These are phyloP conservation scores for Tenrec ecaudatus DNA, from an alignment of 2,113 vertebrate genomes.

Conservation along the genomic window DNA sequence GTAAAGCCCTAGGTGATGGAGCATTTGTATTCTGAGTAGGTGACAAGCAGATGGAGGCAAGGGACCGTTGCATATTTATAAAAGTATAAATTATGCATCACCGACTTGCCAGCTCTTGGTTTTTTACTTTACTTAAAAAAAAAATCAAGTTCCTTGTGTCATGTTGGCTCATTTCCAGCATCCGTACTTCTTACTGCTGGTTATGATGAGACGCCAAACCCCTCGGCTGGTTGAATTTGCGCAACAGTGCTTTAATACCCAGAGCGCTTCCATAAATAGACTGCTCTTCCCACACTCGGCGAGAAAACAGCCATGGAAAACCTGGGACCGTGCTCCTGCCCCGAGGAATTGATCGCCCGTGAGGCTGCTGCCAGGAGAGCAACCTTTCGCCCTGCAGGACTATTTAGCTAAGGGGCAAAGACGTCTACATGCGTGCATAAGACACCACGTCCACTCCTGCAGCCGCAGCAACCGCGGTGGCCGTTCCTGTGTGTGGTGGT, in stretches of 20 bases:
- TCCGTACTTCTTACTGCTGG: constrained; percentile 80
- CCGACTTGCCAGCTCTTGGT: constrained; percentile 71
- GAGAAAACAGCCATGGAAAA: constrained; percentile 87
- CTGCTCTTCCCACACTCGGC: constrained; percentile 81
- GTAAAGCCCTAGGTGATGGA: neutral
- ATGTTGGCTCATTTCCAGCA: constrained; percentile 83
- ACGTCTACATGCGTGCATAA: constrained; percentile 63
- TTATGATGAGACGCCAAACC: constrained; percentile 80
- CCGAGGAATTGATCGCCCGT: constrained; percentile 83
- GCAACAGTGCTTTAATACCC: constrained; percentile 86
- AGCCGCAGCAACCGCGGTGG: constrained; percentile 78
- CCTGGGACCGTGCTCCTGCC: constrained; percentile 82
- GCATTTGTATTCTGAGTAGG: constrained; percentile 69
- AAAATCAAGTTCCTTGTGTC: constrained; percentile 50
- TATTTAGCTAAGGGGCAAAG: constrained; percentile 74
- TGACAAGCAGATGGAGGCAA: constrained; percentile 55
- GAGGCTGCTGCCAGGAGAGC: constrained; percentile 80
- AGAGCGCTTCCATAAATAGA: constrained; percentile 90
- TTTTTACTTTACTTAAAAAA: neutral
- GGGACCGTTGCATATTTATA: constrained; percentile 69
- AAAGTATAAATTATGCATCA: constrained; percentile 76
- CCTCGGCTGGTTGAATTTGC: constrained; percentile 85
- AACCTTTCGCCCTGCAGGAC: constrained; percentile 55
- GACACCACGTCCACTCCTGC: constrained; percentile 79
- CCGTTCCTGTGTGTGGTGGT: neutral